Evolutionary conservation across 2,888 invertebrate species (phyloP).

Genomic region (Cacoxenus indagator): DNA sequence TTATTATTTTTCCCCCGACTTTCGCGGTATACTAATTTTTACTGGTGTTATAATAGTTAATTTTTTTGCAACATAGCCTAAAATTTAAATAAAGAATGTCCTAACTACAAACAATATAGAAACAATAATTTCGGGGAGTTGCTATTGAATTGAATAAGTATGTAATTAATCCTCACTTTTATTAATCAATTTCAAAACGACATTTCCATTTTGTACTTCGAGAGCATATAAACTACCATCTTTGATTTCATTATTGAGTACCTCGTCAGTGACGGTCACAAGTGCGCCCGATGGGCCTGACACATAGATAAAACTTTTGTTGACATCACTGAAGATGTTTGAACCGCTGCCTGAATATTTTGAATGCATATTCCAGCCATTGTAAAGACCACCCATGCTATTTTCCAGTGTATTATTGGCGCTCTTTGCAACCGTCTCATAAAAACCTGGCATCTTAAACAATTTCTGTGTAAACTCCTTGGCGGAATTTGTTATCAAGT

Average conservation of each 20-base stretch:
- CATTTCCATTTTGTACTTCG: constrained; percentile 72
- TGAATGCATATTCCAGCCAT: constrained; percentile 66
- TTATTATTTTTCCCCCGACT: no score
- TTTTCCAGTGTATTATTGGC: constrained; percentile 52
- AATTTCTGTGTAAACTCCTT: constrained; percentile 79
- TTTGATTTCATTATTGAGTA: constrained; percentile 82
- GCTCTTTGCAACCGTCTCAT: constrained; percentile 66
- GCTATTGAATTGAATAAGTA: background rate
- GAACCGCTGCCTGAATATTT: constrained; percentile 71
- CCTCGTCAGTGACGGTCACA: constrained; percentile 87
- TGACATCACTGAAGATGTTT: constrained; percentile 72
- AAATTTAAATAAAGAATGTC: constrained; percentile 11
- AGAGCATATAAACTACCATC: constrained; percentile 82
- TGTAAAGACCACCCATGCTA: constrained; percentile 48
- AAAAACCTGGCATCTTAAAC: constrained; percentile 74
- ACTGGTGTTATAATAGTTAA: no score
- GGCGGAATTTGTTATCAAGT: constrained; percentile 79
- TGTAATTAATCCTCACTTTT: constrained; percentile 33
- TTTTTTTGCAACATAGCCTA: no score
- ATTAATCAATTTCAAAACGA: constrained; percentile 72
- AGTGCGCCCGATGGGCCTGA: constrained; percentile 89
- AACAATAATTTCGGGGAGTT: background rate
- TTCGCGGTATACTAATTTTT: no score
- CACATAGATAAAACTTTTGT: constrained; percentile 77
- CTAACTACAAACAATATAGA: background rate